Evolutionary conservation across 2,888 invertebrate genomes (phyloP).

Genomic region (Deladenus siricidicola): DNA sequence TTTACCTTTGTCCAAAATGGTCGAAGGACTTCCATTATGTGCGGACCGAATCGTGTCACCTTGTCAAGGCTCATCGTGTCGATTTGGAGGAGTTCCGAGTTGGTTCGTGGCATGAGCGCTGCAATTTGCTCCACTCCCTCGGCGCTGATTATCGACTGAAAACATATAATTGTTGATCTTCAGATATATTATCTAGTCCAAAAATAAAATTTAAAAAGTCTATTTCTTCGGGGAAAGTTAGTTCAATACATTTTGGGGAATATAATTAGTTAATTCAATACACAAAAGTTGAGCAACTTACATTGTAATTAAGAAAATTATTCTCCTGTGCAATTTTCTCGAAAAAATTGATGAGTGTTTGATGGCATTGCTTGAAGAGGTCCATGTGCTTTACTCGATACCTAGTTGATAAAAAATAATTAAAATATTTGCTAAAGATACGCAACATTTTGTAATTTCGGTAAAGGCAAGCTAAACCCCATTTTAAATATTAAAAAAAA

Average conservation of each 20-base stretch:
- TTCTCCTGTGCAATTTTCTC: constrained; percentile 28
- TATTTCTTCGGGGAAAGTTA: too few species aligned
- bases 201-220: neutral
- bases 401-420: too few species aligned
- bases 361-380: constrained; percentile 34
- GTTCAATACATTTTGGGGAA: neutral
- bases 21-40: constrained; percentile 1
- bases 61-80: constrained; percentile 39
- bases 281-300: too few species aligned
- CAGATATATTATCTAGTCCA: neutral
- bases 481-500: too few species aligned
- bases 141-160: constrained; percentile 32
- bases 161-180: constrained; percentile 11
- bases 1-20: constrained; percentile 1
- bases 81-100: constrained; percentile 46
- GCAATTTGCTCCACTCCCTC: constrained; percentile 50
- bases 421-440: too few species aligned
- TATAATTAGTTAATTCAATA: too few species aligned
- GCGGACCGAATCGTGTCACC: neutral
- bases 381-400: constrained; percentile 41
- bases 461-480: too few species aligned
- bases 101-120: constrained; percentile 47
- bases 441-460: too few species aligned
- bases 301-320: constrained; percentile 17
- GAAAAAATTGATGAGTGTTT: constrained; percentile 29